Conservation (phyloP, 2,797 vertebrate genomes). For the Orestias chungarensis region DNA sequence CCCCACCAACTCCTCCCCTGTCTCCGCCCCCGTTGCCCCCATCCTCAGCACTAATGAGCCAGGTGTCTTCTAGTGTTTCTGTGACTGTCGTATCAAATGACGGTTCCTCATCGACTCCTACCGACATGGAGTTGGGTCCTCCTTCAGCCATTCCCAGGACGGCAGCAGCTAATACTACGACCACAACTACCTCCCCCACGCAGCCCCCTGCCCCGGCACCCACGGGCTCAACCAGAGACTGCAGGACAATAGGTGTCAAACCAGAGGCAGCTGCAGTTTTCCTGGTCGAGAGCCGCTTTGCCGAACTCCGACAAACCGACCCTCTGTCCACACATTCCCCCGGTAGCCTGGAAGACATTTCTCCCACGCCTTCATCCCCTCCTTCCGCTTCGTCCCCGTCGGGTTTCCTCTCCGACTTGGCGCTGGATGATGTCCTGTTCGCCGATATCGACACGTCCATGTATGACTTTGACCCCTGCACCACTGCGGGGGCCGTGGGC, state of each 20-base stretch:
- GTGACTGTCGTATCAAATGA: constrained; percentile 79
- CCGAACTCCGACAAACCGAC: constrained; percentile 86
- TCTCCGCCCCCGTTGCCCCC: constrained; percentile 75
- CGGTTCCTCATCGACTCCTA: constrained; percentile 88
- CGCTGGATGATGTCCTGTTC: constrained; percentile 96
- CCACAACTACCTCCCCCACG: constrained; percentile 89
- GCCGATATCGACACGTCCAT: constrained; percentile 99
- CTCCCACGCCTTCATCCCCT: constrained; percentile 78
- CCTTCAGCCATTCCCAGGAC: constrained; percentile 71
- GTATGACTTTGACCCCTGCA: constrained; percentile 98
- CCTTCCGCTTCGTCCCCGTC: constrained; percentile 82
- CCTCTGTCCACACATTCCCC: constrained; percentile 79
- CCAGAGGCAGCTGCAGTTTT: constrained; percentile 75
- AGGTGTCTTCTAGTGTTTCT: constrained; percentile 63
- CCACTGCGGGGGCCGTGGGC: constrained; percentile 75
- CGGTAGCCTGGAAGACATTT: constrained; percentile 85
- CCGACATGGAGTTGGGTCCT: constrained; percentile 91
- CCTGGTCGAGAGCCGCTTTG: constrained; percentile 77
- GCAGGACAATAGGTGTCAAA: constrained; percentile 76
- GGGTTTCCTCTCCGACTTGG: constrained; percentile 96
- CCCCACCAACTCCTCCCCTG: constrained; percentile 72
- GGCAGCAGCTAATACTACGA: constrained; percentile 67
- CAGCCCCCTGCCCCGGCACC: constrained; percentile 55
- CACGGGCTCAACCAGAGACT: constrained; percentile 77
- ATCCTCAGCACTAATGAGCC: constrained; percentile 50